Conservation (phyloP, 2,888 invertebrate species). For the Microctonus brassicae region DNA sequence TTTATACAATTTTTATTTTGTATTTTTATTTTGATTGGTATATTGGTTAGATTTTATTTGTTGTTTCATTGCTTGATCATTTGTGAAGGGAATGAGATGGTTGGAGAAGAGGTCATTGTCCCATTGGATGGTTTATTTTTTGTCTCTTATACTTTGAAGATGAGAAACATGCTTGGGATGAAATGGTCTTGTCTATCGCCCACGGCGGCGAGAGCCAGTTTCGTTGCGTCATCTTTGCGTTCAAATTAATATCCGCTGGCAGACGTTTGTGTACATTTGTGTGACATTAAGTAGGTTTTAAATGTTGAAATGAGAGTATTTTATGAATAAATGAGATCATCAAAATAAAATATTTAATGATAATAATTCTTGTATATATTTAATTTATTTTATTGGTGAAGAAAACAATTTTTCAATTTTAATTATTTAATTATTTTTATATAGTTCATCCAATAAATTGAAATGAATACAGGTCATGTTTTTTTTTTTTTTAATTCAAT, state of each 20-base stretch:
- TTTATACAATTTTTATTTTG: neutral
- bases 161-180: slow-evolving; percentile 31
- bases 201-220: slow-evolving; percentile 37
- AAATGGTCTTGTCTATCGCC: slow-evolving; percentile 36
- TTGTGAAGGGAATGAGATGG: slow-evolving; percentile 4
- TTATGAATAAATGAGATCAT: neutral
- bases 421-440: neutral
- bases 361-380: neutral
- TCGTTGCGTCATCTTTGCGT: slow-evolving; percentile 45
- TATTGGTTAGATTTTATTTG: neutral
- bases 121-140: slow-evolving; percentile 34
- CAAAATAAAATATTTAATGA: neutral
- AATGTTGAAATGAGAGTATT: neutral
- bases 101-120: slow-evolving; percentile 27
- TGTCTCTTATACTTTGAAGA: slow-evolving; percentile 15
- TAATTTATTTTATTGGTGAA: neutral
- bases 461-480: neutral
- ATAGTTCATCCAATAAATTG: neutral
- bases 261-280: slow-evolving; percentile 32
- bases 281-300: slow-evolving; percentile 4
- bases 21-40: neutral
- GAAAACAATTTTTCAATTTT: too few relatives aligned
- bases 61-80: neutral
- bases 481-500: neutral
- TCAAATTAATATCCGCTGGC: slow-evolving; percentile 45